phyloP scores from a whole-genome alignment of 2,113 vertebrate genomes.

The Motacilla alba region DNA sequence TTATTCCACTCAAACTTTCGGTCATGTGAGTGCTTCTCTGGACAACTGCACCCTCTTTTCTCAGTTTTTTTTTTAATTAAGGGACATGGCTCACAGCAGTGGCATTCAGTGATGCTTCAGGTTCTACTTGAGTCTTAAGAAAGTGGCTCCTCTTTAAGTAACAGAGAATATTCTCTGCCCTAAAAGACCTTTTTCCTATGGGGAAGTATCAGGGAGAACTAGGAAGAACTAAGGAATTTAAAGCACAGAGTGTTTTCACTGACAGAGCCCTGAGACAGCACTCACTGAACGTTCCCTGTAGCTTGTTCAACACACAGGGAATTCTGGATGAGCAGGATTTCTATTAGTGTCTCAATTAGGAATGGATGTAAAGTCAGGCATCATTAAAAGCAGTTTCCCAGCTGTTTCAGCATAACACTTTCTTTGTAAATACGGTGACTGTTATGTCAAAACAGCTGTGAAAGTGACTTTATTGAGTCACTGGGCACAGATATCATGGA shows the following conservation, averaged over 20 bases:
- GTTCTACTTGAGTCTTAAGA: neutral
- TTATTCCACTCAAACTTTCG: neutral
- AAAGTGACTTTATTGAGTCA: neutral
- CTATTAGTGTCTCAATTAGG: neutral
- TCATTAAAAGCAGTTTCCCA: neutral
- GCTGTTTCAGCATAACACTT: neutral
- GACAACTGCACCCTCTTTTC: neutral
- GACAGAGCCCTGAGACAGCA: neutral
- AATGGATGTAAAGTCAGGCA: neutral
- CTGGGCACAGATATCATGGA: neutral
- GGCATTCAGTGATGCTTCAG: neutral
- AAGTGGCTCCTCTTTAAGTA: neutral
- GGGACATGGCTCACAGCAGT: neutral
- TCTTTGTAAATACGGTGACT: constrained; percentile 11
- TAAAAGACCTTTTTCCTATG: neutral
- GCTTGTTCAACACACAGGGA: neutral
- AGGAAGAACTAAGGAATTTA: neutral
- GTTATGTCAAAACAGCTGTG: constrained; percentile 2
- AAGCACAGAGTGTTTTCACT: neutral
- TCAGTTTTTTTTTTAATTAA: neutral
- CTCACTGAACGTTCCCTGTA: neutral
- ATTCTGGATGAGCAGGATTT: neutral
- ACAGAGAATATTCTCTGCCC: neutral
- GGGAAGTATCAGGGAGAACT: neutral
- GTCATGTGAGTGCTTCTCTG: neutral